phyloP scores from a whole-genome alignment of 1,140 invertebrate genomes.

The Zaprionus davidi region DNA sequence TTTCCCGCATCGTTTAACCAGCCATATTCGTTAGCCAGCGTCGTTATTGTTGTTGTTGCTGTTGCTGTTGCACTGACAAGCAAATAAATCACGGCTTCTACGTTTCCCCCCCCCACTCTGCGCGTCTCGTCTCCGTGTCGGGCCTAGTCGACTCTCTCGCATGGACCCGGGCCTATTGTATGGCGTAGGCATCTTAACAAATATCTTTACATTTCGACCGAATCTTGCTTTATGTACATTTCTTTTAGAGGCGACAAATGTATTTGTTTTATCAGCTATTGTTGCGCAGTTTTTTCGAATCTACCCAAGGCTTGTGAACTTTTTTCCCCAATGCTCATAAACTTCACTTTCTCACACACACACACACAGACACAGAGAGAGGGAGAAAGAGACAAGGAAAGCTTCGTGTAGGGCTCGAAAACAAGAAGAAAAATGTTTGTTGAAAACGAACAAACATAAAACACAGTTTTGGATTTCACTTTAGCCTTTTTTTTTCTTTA shows the following conservation, averaged over 20 bases:
- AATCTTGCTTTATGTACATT: constrained; percentile 59
- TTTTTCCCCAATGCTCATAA: constrained; percentile 53
- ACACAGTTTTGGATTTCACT: constrained; percentile 72
- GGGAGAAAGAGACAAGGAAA: not conserved
- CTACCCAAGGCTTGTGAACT: constrained; percentile 68
- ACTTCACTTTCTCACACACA: constrained; percentile 53
- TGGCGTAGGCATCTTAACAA: constrained; percentile 67
- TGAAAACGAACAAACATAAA: constrained; percentile 75
- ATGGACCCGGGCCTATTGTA: constrained; percentile 39
- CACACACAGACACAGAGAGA: not conserved
- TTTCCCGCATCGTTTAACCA: constrained; percentile 79
- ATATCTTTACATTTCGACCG: constrained; percentile 71
- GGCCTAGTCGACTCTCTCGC: constrained; percentile 7
- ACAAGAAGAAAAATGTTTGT: constrained; percentile 75
- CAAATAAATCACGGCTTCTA: constrained; percentile 73
- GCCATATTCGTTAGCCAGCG: constrained; percentile 58
- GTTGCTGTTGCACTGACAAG: constrained; percentile 73
- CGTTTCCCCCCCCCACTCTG: not conserved
- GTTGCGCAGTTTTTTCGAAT: constrained; percentile 64
- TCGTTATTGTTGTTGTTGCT: constrained; percentile 50
- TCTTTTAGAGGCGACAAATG: constrained; percentile 73
- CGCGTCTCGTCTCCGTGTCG: constrained; percentile 9
- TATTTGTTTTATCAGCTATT: constrained; percentile 82
- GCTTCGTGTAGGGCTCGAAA: constrained; percentile 10
- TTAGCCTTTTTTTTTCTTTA: constrained; percentile 47